Base-by-base conservation (phyloP, 2,888 invertebrate genomes). In the Euplagia quadripunctaria region DNA sequence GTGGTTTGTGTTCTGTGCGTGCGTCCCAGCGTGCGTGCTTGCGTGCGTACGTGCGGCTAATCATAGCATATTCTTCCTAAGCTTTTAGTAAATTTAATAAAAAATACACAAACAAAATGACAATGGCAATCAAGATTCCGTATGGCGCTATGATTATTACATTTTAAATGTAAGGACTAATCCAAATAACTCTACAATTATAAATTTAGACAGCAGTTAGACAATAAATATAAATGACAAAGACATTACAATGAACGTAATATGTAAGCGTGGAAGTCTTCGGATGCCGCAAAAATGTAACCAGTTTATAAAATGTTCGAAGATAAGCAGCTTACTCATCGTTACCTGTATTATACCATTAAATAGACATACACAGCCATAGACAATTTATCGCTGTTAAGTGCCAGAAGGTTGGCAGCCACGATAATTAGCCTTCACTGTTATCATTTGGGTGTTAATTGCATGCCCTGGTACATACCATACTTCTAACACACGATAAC, bases 371-470 rank as follows among this genome's bases (percentile, higher is more conserved):
- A 70, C 49, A n/a, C 51, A 43, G 31, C 63, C 61, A 68, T 76
- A 78, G 64, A 58, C 49, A 64, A 72, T 58, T 68, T 74, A 76
- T 76, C 76, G 55, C 66, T 52, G 16, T 55, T 66, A 61, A 73
- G 68, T 76, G 64, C 16, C 61, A 52, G 41, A 75, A 79, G 66
- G 71, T 55, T 68, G 68, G 73, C 72, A 75, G 70, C 71, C 46
- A 73, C 58, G 79, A 77, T 78, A 82, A 81, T 84, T 84, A 77
- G 77, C 84, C 84, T 86, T 83, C 81, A 64, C 17, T 72, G 69
- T 83, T 85, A 86, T 85, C 84, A 79, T 74, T 79, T 41, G 42
- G 67, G 8, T 68, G 78, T 73, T 80, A 80, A 83, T 84, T 83
- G 71, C 65, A 64, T 61, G 68, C 65, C 72, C 68, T 78, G 68